Evolutionary conservation across 2,113 vertebrate species (phyloP).

Genomic region (Urocolius indicus): DNA sequence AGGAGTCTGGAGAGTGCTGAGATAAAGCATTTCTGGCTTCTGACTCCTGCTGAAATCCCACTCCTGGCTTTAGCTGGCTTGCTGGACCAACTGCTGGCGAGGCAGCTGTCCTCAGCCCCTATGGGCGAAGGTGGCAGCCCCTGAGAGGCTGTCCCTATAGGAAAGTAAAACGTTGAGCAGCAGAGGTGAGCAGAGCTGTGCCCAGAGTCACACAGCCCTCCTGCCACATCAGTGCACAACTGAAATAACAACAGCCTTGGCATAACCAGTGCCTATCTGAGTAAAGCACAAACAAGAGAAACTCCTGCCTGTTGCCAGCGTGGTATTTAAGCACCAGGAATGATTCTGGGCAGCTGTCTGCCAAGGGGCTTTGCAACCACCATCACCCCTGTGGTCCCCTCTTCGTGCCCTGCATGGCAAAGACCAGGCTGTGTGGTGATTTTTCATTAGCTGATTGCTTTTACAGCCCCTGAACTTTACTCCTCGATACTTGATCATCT

Average conservation of each 20-base stretch:
- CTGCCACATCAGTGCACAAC: not conserved
- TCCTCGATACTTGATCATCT: constrained; percentile 19
- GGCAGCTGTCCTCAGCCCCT: not conserved
- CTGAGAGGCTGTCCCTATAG: not conserved
- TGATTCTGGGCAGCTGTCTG: not conserved
- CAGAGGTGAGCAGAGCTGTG: not conserved
- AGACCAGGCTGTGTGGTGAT: not conserved
- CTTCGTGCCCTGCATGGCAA: not conserved
- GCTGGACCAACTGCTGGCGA: not conserved
- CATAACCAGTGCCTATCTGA: not conserved
- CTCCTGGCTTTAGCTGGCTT: not conserved
- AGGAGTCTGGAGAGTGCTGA: not conserved
- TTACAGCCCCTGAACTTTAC: constrained; percentile 38
- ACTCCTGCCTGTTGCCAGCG: not conserved
- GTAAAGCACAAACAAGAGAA: not conserved
- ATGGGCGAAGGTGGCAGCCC: accelerated
- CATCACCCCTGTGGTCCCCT: accelerated
- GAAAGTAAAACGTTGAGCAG: not conserved
- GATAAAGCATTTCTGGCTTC: not conserved
- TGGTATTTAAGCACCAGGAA: not conserved
- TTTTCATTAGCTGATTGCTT: constrained; percentile 50
- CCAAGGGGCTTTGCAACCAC: not conserved
- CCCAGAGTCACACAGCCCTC: accelerated
- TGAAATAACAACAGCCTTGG: accelerated
- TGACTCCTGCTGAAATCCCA: not conserved